Conservation (phyloP, 1,140 invertebrate genomes). For the Ostrea edulis region DNA sequence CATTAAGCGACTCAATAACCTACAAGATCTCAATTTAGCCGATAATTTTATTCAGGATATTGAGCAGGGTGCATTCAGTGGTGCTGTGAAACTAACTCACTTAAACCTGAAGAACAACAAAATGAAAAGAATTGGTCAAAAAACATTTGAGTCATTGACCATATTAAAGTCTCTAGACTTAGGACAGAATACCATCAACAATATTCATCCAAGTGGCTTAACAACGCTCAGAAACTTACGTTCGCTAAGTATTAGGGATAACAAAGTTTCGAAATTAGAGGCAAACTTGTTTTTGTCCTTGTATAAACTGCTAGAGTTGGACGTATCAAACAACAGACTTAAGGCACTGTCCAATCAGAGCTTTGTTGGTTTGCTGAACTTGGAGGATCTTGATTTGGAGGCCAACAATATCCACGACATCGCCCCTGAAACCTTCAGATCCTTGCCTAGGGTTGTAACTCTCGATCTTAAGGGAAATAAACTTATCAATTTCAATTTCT, state of each 20-base stretch:
- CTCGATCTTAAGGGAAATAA: conserved; percentile 40
- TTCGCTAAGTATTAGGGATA: conserved; percentile 20
- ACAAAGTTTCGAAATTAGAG: conserved; percentile 40
- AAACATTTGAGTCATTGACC: conserved; percentile 30
- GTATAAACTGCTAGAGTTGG: conserved; percentile 32
- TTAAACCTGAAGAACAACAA: conserved; percentile 40
- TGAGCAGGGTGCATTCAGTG: conserved; percentile 33
- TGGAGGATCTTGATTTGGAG: conserved; percentile 41
- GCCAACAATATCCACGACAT: conserved; percentile 42
- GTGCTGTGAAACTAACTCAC: neutral
- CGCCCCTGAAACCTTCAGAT: conserved; percentile 25
- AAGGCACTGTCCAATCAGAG: neutral
- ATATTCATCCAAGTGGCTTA: conserved; percentile 36
- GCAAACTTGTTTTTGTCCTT: conserved; percentile 25
- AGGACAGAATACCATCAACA: conserved; percentile 42
- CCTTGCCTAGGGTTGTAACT: conserved; percentile 35
- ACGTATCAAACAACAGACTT: conserved; percentile 45
- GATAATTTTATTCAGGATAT: conserved; percentile 46
- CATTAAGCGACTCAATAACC: conserved; percentile 31
- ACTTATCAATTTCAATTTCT: conserved; percentile 46
- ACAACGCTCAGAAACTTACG: conserved; percentile 39
- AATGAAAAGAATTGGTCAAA: conserved; percentile 6
- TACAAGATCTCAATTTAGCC: conserved; percentile 48
- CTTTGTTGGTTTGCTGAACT: conserved; percentile 31
- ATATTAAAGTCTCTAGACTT: conserved; percentile 43